phyloP scores from a whole-genome alignment of 2,113 vertebrate genomes.

The Arenaria interpres region DNA sequence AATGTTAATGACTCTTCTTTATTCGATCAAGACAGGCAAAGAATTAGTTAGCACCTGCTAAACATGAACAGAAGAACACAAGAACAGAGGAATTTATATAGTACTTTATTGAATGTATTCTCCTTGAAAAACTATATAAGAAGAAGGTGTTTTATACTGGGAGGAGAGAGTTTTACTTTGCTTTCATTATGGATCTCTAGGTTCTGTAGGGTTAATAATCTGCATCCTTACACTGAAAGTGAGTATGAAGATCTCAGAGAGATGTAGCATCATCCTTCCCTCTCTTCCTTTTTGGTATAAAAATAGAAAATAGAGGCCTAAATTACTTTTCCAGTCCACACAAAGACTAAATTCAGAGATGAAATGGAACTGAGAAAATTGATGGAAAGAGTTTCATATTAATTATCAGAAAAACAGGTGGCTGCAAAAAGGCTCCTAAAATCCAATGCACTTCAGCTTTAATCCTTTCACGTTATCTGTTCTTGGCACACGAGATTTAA shows the following conservation, averaged over 20 bases:
- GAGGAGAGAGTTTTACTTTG: neutral
- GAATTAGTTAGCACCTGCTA: neutral
- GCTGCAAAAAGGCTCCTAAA: slow-evolving; percentile 25
- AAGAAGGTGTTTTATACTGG: neutral
- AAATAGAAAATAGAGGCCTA: neutral
- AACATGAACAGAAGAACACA: neutral
- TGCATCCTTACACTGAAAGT: neutral
- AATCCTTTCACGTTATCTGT: neutral
- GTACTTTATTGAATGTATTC: neutral
- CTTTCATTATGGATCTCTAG: neutral
- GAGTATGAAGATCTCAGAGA: neutral
- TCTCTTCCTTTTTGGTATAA: neutral
- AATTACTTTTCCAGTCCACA: neutral
- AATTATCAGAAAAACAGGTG: slow-evolving; percentile 53
- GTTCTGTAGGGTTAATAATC: neutral
- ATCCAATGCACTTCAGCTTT: neutral
- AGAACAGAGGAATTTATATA: neutral
- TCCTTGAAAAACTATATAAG: neutral
- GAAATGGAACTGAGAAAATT: neutral
- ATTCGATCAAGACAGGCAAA: neutral
- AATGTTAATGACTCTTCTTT: neutral
- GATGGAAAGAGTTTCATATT: slow-evolving; percentile 34
- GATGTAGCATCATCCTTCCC: neutral
- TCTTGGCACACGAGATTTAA: neutral
- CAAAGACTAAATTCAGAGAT: neutral